Percentiles rank a stretch among this genome's conserved stretches.
phyloP scores from a whole-genome alignment of 2,888 invertebrate genomes.

The Agriotes lineatus region DNA sequence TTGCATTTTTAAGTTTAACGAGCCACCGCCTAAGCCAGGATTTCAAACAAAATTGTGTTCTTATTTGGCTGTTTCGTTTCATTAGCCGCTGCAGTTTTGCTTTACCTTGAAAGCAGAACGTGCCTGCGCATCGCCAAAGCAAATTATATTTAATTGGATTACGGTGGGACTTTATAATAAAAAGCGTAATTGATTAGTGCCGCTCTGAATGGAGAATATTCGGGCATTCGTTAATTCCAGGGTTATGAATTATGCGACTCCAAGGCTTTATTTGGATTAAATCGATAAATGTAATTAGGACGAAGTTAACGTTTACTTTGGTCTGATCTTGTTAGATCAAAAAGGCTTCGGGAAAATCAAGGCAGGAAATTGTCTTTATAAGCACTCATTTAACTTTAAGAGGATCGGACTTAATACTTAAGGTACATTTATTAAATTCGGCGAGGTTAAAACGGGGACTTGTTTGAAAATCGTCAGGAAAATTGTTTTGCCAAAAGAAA shows the following conservation, averaged over 20 bases:
- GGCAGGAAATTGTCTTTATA: neutral
- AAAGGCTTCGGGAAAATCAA: neutral
- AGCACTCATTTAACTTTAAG: no score
- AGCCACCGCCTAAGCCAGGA: neutral
- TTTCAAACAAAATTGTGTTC: neutral
- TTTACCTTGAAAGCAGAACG: constrained; percentile 21
- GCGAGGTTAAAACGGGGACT: no score
- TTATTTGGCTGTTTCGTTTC: neutral
- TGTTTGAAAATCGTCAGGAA: no score
- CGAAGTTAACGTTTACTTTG: neutral
- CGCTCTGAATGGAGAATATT: constrained; percentile 21
- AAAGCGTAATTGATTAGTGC: constrained; percentile 32
- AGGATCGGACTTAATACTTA: no score
- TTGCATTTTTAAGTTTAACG: no score
- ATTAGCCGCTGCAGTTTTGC: constrained; percentile 1
- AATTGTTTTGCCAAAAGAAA: no score
- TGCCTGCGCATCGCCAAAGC: constrained; percentile 24
- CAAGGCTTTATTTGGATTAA: neutral
- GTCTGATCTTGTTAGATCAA: neutral
- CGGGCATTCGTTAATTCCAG: neutral
- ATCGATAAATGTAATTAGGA: constrained; percentile 1
- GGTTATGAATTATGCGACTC: neutral
- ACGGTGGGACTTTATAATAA: constrained; percentile 26
- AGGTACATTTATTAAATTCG: no score
- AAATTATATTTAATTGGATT: constrained; percentile 39